A percentile compares a stretch with the other conserved stretches of the same genome.
These are phyloP conservation scores for Halcyon malimbica DNA, from an alignment of 2,113 vertebrate genomes.

Conservation along the genomic window DNA sequence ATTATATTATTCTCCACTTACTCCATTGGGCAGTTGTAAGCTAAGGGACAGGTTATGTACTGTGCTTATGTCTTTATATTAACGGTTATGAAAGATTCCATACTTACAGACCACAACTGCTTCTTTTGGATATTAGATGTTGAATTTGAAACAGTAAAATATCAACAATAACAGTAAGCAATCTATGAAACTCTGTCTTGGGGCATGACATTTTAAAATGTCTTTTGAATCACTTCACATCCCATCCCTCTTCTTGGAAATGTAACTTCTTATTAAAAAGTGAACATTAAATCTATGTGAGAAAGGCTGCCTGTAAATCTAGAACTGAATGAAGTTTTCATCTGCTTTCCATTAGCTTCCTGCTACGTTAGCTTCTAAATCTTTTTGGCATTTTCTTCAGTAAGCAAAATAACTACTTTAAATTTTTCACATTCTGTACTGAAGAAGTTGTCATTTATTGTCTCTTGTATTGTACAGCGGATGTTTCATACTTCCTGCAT, in stretches of 20 bases:
- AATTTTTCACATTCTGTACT: constrained; percentile 19
- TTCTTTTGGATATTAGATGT: not conserved
- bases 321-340: constrained; percentile 44
- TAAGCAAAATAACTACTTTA: constrained; percentile 62
- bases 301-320: constrained; percentile 22
- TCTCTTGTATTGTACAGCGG: not conserved
- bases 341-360: constrained; percentile 63
- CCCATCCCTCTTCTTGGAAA: not conserved
- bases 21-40: constrained; percentile 16
- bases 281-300: constrained; percentile 2
- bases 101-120: not conserved
- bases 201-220: constrained; percentile 32
- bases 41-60: not conserved
- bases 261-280: constrained; percentile 40
- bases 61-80: not conserved
- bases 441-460: constrained; percentile 20
- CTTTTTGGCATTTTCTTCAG: constrained; percentile 43
- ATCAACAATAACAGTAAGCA: not conserved
- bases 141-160: constrained; percentile 16
- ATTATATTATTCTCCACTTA: not conserved
- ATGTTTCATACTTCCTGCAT: not conserved
- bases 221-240: not conserved
- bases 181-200: not conserved
- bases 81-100: not conserved
- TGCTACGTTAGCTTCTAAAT: constrained; percentile 58